phyloP scores from a whole-genome alignment of 2,113 vertebrate species.

The Phasianus colchicus region DNA sequence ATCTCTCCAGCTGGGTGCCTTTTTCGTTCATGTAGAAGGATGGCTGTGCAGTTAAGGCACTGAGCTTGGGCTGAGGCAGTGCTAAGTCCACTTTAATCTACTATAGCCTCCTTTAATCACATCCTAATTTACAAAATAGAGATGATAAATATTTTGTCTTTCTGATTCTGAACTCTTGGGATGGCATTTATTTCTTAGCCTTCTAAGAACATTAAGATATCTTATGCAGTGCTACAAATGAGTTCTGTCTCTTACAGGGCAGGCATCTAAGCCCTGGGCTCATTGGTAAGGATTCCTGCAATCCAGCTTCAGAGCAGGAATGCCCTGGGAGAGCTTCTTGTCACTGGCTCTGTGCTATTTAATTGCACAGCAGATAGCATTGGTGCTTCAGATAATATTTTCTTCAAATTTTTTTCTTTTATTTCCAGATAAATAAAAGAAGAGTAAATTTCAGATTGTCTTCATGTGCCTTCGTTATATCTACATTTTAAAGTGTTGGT shows the following conservation, averaged over 20 bases:
- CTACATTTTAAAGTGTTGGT: not conserved
- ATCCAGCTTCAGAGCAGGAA: not conserved
- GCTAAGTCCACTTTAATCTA: not conserved
- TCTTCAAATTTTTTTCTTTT: not conserved
- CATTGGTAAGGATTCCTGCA: not conserved
- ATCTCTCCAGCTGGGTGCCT: constrained; percentile 31
- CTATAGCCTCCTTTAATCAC: not conserved
- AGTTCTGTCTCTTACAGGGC: not conserved
- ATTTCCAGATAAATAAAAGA: not conserved
- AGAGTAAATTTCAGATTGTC: not conserved
- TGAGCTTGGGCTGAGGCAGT: not conserved
- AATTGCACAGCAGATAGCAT: not conserved
- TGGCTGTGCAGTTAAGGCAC: not conserved
- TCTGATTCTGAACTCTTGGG: not conserved
- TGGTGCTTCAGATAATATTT: not conserved
- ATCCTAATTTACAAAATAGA: not conserved
- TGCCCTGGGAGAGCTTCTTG: not conserved
- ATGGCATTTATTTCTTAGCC: not conserved
- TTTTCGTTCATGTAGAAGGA: not conserved
- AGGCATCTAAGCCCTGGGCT: not conserved
- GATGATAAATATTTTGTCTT: not conserved
- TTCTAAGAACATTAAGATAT: not conserved
- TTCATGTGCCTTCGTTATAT: not conserved
- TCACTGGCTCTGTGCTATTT: not conserved
- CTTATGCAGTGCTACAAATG: not conserved